Percentiles rank a stretch among this genome's conserved stretches.
phyloP scores from a whole-genome alignment of 1,140 invertebrate species.

The Magallana angulata region DNA sequence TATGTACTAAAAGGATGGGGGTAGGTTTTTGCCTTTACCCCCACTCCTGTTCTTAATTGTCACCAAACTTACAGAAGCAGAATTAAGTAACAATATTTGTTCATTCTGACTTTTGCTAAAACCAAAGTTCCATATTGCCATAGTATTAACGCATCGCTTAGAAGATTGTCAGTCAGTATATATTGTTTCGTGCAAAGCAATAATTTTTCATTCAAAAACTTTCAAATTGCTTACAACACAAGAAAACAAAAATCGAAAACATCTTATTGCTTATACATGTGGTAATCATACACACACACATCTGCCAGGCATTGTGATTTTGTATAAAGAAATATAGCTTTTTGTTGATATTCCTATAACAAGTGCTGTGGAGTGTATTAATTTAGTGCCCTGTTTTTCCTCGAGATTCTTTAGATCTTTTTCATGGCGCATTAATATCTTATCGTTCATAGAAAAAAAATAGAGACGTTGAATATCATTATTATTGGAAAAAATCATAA shows the following conservation, averaged over 20 bases:
- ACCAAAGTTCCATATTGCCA: too few species aligned
- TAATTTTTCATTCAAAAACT: too few species aligned
- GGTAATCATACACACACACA: neutral
- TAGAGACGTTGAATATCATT: constrained; percentile 20
- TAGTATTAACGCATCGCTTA: too few species aligned
- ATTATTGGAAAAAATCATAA: constrained; percentile 31
- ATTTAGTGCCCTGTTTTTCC: constrained; percentile 17
- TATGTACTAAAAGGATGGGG: too few species aligned
- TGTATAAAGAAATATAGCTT: constrained; percentile 37
- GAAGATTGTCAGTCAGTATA: too few species aligned
- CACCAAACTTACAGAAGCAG: too few species aligned
- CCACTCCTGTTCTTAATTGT: too few species aligned
- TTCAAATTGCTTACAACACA: too few species aligned
- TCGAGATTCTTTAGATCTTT: neutral
- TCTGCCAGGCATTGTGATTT: constrained; percentile 6
- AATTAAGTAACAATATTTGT: too few species aligned
- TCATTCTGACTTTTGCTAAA: too few species aligned
- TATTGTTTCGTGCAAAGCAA: too few species aligned
- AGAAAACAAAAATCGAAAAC: neutral
- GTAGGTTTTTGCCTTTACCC: too few species aligned
- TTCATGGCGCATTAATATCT: constrained; percentile 31
- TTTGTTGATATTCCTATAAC: constrained; percentile 28
- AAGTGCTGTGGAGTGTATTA: constrained; percentile 22
- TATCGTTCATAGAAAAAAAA: constrained; percentile 22
- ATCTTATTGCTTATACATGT: constrained; percentile 23